These are phyloP conservation scores for Vulpes lagopus DNA, from an alignment of 2,113 vertebrate genomes.

Conservation along the genomic window DNA sequence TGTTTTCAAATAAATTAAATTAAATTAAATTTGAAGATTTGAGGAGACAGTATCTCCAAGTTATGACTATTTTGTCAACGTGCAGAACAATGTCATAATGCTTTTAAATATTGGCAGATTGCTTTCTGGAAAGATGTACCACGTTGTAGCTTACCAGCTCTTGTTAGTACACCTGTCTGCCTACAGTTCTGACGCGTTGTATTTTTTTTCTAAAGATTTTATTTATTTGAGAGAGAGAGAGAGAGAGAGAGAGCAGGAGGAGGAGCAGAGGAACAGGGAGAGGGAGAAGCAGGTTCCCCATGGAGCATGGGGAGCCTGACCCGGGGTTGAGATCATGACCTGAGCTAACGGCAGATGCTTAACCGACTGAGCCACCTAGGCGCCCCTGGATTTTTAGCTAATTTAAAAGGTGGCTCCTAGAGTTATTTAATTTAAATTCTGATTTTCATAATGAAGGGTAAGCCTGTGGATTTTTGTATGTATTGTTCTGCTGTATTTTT, in stretches of 20 bases:
- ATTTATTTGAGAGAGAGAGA: too few species aligned
- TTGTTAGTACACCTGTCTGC: neutral
- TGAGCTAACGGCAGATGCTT: too few species aligned
- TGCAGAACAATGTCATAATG: neutral
- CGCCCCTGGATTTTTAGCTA: neutral
- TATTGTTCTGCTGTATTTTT: neutral
- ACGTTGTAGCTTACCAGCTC: neutral
- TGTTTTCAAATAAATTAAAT: neutral
- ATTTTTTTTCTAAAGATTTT: neutral
- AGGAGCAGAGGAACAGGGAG: too few species aligned
- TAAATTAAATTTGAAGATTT: neutral
- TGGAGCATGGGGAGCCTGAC: too few species aligned
- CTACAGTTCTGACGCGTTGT: neutral
- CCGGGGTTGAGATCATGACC: too few species aligned
- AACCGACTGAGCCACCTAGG: too few species aligned
- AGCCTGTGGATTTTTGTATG: neutral
- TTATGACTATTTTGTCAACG: neutral
- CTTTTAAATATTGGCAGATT: constrained; percentile 21
- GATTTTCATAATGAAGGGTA: neutral
- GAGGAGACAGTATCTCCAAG: neutral
- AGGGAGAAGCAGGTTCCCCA: too few species aligned
- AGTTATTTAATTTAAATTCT: constrained; percentile 41
- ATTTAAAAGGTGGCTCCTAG: neutral
- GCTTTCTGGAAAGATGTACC: neutral
- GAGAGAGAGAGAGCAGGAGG: too few species aligned